Evolutionary conservation across 1,140 invertebrate species (phyloP).

Genomic region (Plectrocnemia conspersa): DNA sequence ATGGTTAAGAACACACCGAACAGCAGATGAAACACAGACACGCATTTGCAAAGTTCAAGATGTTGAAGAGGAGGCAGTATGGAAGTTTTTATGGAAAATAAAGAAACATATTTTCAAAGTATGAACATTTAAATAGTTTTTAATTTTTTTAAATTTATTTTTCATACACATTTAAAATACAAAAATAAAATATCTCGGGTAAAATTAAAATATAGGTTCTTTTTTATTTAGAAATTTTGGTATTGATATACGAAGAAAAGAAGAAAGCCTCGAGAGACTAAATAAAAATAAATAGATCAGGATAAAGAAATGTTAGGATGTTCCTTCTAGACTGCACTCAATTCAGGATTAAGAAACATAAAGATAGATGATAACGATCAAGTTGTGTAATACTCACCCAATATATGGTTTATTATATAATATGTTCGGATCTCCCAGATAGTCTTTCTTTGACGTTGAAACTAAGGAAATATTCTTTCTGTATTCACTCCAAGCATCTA

Average conservation of each 20-base stretch:
- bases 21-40: too few species aligned
- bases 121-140: too few species aligned
- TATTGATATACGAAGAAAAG: neutral
- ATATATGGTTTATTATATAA: conserved; percentile 56
- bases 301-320: neutral
- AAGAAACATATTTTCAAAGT: too few species aligned
- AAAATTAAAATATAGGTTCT: too few species aligned
- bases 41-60: too few species aligned
- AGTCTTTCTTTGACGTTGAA: conserved; percentile 45
- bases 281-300: neutral
- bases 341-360: neutral
- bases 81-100: too few species aligned
- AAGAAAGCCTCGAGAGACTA: neutral
- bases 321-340: neutral
- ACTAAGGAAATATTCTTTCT: conserved; percentile 45
- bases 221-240: neutral
- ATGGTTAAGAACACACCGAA: too few species aligned
- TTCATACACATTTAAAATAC: too few species aligned
- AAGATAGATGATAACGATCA: neutral
- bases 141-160: too few species aligned
- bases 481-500: conserved; percentile 51
- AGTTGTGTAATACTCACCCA: conserved; percentile 42
- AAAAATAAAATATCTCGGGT: too few species aligned
- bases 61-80: too few species aligned
- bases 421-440: conserved; percentile 53